Evolutionary conservation across 2,113 vertebrate species (phyloP).

Genomic region (Takifugu flavidus): DNA sequence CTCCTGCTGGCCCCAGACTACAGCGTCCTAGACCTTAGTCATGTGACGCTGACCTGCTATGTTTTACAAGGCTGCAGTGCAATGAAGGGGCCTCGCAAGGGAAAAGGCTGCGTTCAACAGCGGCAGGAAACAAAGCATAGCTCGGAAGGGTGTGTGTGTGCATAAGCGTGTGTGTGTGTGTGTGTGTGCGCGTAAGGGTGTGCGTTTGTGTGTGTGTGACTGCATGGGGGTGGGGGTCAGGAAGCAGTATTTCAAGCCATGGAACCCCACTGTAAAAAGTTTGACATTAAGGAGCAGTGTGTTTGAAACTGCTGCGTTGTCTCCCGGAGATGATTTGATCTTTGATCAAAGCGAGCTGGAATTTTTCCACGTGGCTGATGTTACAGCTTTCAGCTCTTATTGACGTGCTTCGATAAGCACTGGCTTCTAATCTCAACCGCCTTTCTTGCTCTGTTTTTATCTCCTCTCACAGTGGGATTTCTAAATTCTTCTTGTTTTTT

Average conservation of each 20-base stretch:
- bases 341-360: conserved; percentile 55
- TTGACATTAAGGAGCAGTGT: conserved; percentile 43
- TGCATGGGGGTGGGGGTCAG: conserved; percentile 22
- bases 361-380: conserved; percentile 58
- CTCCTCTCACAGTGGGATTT: background rate
- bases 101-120: conserved; percentile 54
- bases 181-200: conserved; percentile 16
- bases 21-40: conserved; percentile 62
- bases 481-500: too few species aligned
- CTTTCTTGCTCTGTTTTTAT: conserved; percentile 11
- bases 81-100: conserved; percentile 55
- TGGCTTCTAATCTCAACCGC: conserved; percentile 11
- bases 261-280: conserved; percentile 57
- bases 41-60: conserved; percentile 68
- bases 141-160: conserved; percentile 25
- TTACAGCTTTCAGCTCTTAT: conserved; percentile 53
- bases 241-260: conserved; percentile 66
- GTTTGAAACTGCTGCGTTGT: conserved; percentile 43
- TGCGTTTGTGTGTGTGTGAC: conserved; percentile 6
- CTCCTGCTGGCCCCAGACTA: conserved; percentile 29
- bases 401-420: conserved; percentile 60
- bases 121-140: conserved; percentile 61
- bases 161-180: conserved; percentile 21
- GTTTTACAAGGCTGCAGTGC: conserved; percentile 70
- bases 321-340: conserved; percentile 28